Evolutionary conservation across 2,113 vertebrate species (phyloP).

Genomic region (Bagarius yarrelli): DNA sequence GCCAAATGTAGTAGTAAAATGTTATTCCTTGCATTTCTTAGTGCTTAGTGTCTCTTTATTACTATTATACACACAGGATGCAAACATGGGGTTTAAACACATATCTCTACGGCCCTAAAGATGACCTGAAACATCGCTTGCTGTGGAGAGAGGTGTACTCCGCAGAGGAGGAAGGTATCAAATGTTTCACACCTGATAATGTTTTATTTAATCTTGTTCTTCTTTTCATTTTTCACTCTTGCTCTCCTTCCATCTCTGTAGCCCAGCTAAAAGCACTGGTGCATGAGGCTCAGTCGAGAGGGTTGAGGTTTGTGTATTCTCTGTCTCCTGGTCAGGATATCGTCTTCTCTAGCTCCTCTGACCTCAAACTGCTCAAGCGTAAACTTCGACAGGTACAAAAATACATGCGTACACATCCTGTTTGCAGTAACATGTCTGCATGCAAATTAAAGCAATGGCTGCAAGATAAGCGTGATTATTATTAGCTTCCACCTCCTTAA

Average conservation of each 20-base stretch:
- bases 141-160: constrained; percentile 86
- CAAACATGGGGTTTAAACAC: constrained; percentile 77
- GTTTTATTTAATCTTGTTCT: background rate
- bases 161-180: constrained; percentile 78
- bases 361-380: constrained; percentile 79
- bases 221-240: background rate
- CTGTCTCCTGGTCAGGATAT: constrained; percentile 86
- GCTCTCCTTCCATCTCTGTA: constrained; percentile 50
- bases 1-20: background rate
- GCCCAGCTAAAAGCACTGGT: constrained; percentile 74
- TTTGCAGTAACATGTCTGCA: background rate
- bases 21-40: background rate
- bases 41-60: background rate
- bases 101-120: constrained; percentile 83
- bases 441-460: background rate
- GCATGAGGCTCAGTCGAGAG: constrained; percentile 67
- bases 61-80: constrained; percentile 65
- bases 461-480: background rate
- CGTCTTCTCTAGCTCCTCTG: constrained; percentile 80
- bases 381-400: constrained; percentile 81
- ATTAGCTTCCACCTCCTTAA: constrained; percentile 28
- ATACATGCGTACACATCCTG: background rate
- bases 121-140: constrained; percentile 84
- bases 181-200: background rate
- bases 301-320: constrained; percentile 77